Conservation (phyloP, 1,140 invertebrate species). For the Agrilus planipennis region DNA sequence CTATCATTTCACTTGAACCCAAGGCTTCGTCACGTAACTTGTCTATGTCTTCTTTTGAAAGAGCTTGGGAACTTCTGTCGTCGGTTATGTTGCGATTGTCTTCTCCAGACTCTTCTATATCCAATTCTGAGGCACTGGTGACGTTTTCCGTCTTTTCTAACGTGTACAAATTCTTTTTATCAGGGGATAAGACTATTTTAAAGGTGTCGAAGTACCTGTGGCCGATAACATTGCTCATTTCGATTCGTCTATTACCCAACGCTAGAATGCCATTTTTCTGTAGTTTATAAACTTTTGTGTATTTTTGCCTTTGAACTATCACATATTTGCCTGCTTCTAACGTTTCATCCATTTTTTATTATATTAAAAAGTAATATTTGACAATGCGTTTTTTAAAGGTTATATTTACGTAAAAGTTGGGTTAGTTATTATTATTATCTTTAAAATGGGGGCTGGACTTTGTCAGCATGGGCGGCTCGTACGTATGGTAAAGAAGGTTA, state of each 20-base stretch:
- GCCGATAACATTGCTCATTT: slow-evolving; percentile 55
- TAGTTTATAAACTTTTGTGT: slow-evolving; percentile 63
- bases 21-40: slow-evolving; percentile 60
- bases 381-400: too few species aligned
- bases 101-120: slow-evolving; percentile 44
- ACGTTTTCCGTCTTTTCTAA: slow-evolving; percentile 43
- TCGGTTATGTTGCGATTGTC: slow-evolving; percentile 81
- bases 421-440: too few species aligned
- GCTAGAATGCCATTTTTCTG: slow-evolving; percentile 45
- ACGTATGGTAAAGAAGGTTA: too few species aligned
- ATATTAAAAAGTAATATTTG: too few species aligned
- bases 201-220: slow-evolving; percentile 67
- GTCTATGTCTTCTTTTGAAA: slow-evolving; percentile 72
- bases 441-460: too few species aligned
- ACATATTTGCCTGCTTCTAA: slow-evolving; percentile 55
- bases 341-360: slow-evolving; percentile 20
- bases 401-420: too few species aligned
- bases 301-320: slow-evolving; percentile 61
- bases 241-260: slow-evolving; percentile 58
- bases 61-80: slow-evolving; percentile 73
- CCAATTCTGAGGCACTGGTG: slow-evolving; percentile 36
- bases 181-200: slow-evolving; percentile 55
- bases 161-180: slow-evolving; percentile 43
- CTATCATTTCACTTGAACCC: slow-evolving; percentile 73
- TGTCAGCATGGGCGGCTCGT: too few species aligned